Evolutionary conservation across 2,888 invertebrate genomes (phyloP).

Genomic region (Periphyllus acericola): DNA sequence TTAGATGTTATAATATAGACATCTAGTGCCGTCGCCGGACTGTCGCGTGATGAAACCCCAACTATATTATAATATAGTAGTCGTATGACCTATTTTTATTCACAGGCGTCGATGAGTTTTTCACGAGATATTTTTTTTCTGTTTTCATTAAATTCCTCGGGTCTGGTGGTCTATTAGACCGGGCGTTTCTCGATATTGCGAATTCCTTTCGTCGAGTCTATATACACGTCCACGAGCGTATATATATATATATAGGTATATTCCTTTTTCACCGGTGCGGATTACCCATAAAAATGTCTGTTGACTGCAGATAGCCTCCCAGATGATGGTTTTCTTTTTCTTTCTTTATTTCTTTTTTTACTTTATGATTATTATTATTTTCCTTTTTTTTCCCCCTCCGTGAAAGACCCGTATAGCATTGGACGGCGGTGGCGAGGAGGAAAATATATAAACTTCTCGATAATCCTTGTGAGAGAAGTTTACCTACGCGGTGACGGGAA

Average conservation of each 20-base stretch:
- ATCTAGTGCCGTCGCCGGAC: not conserved
- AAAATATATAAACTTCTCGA: slow-evolving; percentile 40
- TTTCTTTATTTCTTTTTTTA: not conserved
- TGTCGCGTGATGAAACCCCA: not conserved
- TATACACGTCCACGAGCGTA: not conserved
- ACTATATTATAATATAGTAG: not conserved
- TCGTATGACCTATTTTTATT: slow-evolving; percentile 5
- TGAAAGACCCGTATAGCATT: not conserved
- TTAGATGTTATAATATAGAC: not conserved
- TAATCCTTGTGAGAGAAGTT: slow-evolving; percentile 46
- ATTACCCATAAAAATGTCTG: slow-evolving; percentile 27
- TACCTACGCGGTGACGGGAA: not conserved
- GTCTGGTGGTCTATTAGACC: slow-evolving; percentile 14
- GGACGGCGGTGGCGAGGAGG: not conserved
- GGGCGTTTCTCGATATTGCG: slow-evolving; percentile 39
- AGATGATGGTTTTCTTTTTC: slow-evolving; percentile 16
- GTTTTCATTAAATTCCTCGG: slow-evolving; percentile 47
- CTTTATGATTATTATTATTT: not conserved
- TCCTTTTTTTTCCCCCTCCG: not conserved
- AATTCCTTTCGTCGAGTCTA: slow-evolving; percentile 16
- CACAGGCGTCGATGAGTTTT: slow-evolving; percentile 21
- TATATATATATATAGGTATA: not conserved
- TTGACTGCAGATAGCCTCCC: not conserved
- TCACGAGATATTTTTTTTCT: slow-evolving; percentile 14
- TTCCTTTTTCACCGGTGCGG: not conserved